These are phyloP conservation scores for Syngnathus acus DNA, from an alignment of 2,797 vertebrate genomes.

Conservation along the genomic window DNA sequence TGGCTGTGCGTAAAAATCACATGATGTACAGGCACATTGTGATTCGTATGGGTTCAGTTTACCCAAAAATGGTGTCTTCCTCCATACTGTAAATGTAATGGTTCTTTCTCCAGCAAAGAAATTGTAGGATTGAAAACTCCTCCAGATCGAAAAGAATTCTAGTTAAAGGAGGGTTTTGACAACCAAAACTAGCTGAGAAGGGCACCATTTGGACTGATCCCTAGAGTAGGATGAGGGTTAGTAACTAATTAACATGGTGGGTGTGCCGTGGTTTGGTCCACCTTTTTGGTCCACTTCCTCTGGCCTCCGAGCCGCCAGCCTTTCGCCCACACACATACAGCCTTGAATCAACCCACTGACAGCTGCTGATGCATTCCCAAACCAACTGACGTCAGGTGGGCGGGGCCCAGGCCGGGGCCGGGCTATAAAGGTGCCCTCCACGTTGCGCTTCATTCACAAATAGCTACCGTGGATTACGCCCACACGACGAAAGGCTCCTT, in stretches of 20 bases:
- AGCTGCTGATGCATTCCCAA: slow-evolving; percentile 61
- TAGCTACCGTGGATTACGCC: slow-evolving; percentile 46
- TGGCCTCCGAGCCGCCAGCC: slow-evolving; percentile 14
- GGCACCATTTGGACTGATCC: slow-evolving; percentile 41
- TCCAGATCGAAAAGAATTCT: too few species aligned
- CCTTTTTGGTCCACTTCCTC: slow-evolving; percentile 44
- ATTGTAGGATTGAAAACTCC: too few species aligned
- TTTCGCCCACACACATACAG: slow-evolving; percentile 22
- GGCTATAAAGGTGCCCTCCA: slow-evolving; percentile 31
- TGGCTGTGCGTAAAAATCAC: too few species aligned
- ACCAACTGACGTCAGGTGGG: slow-evolving; percentile 63
- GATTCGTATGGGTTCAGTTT: too few species aligned
- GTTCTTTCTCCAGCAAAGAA: too few species aligned
- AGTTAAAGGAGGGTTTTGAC: neutral
- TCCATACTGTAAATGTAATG: too few species aligned
- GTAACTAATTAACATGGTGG: slow-evolving; percentile 47
- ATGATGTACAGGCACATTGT: too few species aligned
- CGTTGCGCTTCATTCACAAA: slow-evolving; percentile 47
- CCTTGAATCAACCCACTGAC: slow-evolving; percentile 56
- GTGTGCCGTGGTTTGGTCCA: slow-evolving; percentile 38
- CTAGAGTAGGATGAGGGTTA: slow-evolving; percentile 46
- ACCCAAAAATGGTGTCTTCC: too few species aligned
- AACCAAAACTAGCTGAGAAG: slow-evolving; percentile 7
- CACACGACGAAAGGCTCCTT: slow-evolving; percentile 7
- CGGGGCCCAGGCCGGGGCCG: slow-evolving; percentile 16